These are phyloP conservation scores for Eospalax fontanierii DNA, from an alignment of 2,797 vertebrate species.

Conservation along the genomic window DNA sequence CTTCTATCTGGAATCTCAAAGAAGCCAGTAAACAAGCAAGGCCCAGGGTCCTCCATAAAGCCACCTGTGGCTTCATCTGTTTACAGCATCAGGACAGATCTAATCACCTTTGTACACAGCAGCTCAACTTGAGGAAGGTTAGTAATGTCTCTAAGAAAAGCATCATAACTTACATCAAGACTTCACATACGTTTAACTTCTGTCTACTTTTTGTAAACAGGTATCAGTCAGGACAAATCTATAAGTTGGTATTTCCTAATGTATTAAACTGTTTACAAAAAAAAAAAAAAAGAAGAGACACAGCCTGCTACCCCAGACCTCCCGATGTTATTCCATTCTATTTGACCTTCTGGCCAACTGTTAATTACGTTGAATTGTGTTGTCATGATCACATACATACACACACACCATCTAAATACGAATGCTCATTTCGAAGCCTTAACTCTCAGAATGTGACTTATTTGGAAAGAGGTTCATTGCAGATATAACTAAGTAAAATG, in stretches of 20 bases:
- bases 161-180: background rate
- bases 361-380: background rate
- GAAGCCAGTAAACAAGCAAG: slow-evolving; percentile 57
- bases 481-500: background rate
- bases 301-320: background rate
- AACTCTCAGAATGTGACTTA: background rate
- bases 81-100: background rate
- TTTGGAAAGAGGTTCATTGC: background rate
- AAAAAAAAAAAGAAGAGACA: background rate
- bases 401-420: background rate
- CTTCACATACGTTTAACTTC: background rate
- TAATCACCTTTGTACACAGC: background rate
- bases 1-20: slow-evolving; percentile 66
- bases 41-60: background rate
- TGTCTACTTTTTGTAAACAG: background rate
- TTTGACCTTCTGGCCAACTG: background rate
- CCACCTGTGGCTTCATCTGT: background rate
- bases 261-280: background rate
- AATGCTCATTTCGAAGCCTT: background rate
- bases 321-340: background rate
- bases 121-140: background rate
- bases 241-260: background rate
- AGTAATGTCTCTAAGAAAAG: background rate
- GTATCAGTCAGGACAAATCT: background rate
- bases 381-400: background rate